Evolutionary conservation across 2,888 invertebrate genomes (phyloP).

Genomic region (Catocala sponsa): DNA sequence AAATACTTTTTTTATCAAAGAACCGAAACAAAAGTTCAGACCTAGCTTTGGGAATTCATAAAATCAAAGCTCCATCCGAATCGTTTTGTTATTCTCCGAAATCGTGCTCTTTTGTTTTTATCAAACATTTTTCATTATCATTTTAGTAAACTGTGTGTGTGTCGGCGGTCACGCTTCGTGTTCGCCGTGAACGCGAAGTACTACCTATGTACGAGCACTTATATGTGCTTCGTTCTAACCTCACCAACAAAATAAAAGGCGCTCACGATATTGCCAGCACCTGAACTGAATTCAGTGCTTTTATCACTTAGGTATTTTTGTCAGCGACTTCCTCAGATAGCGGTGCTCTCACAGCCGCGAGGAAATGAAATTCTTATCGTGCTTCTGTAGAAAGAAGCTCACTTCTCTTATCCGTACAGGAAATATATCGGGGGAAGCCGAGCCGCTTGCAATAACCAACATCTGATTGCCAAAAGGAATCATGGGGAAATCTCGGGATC

Average conservation of each 20-base stretch:
- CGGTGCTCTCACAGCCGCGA: slow-evolving; percentile 76
- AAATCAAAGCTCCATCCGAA: slow-evolving; percentile 74
- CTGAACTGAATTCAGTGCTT: slow-evolving; percentile 78
- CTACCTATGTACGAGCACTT: slow-evolving; percentile 29
- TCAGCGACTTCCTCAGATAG: slow-evolving; percentile 85
- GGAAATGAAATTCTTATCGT: slow-evolving; percentile 89
- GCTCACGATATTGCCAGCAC: slow-evolving; percentile 65
- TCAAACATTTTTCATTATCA: slow-evolving; percentile 47
- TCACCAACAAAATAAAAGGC: slow-evolving; percentile 57
- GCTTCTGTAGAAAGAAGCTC: slow-evolving; percentile 79
- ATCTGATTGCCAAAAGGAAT: slow-evolving; percentile 81
- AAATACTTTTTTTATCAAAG: slow-evolving; percentile 70
- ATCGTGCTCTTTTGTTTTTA: slow-evolving; percentile 61
- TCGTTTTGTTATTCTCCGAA: slow-evolving; percentile 77
- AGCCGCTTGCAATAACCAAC: slow-evolving; percentile 73
- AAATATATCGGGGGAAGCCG: slow-evolving; percentile 80
- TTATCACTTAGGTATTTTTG: slow-evolving; percentile 86
- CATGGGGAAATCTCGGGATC: slow-evolving; percentile 68
- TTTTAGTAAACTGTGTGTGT: slow-evolving; percentile 38
- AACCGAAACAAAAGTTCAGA: slow-evolving; percentile 78
- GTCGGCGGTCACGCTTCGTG: slow-evolving; percentile 27
- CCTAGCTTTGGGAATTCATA: slow-evolving; percentile 86
- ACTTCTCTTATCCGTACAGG: slow-evolving; percentile 83
- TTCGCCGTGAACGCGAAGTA: slow-evolving; percentile 24
- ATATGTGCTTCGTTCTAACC: slow-evolving; percentile 30